A percentile compares a stretch with the other conserved stretches of the same genome.
Conservation (phyloP, 2,797 vertebrate species). For the Syndactyla subalaris region DNA sequence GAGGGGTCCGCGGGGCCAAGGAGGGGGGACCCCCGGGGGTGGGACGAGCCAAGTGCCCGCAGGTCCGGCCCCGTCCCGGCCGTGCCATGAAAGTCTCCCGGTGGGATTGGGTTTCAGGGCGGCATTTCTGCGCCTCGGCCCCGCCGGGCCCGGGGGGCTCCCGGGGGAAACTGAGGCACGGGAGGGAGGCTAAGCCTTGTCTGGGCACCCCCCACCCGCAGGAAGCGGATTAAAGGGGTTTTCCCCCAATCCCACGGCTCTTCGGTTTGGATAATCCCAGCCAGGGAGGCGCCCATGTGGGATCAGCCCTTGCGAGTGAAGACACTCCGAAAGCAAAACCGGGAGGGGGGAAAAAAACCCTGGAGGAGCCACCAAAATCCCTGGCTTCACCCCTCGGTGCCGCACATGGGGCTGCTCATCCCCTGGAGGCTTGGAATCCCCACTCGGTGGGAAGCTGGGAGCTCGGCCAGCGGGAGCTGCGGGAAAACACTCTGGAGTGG, state of each 20-base stretch:
- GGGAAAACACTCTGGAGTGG: background rate
- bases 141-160: background rate
- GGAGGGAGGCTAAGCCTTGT: background rate
- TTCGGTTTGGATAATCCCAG: background rate
- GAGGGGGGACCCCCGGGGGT: background rate
- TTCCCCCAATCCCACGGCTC: background rate
- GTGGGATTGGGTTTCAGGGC: constrained; percentile 40
- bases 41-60: background rate
- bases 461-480: background rate
- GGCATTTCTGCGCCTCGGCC: background rate
- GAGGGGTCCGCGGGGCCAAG: background rate
- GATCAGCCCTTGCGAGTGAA: background rate
- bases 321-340: background rate
- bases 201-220: background rate
- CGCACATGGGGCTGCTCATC: background rate
- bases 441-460: background rate
- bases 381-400: background rate
- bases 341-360: background rate
- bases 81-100: background rate
- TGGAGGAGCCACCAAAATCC: too few species aligned
- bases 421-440: background rate
- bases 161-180: background rate
- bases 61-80: background rate
- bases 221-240: background rate
- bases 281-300: background rate